Base-by-base conservation (phyloP, 2,113 vertebrate genomes). In the Dicerorhinus sumatrensis region DNA sequence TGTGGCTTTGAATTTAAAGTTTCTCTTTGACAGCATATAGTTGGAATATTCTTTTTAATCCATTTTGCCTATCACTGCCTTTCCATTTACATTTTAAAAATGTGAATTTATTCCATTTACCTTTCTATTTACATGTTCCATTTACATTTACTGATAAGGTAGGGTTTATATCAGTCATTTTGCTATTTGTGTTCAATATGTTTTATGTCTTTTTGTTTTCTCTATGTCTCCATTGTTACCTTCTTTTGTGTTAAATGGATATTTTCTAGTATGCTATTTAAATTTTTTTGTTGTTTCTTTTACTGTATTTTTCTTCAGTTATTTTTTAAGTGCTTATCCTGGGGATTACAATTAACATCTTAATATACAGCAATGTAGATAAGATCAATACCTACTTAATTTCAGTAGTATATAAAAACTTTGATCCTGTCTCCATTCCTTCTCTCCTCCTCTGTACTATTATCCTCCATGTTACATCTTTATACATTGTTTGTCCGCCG, bases 61-160 rank as follows among this genome's bases (percentile, higher is more conserved):
- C 31, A 75, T 84, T 87, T 79, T 96, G 8, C 48, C 7, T 31
- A 9, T 67, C 36, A 88, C 23, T 92, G 12, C 46, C 21, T 82
- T 65, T 75, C 36, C 48, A 48, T 48, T 48, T 48, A 9, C 48
- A 48, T 48, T 48, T 48, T 11, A 48, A 10, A 48, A 48, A 48
- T 48, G 48, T 48, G 11, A 48, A 11, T 48, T 48, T 48, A 48
- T 48, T 48, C 48, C 48, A 48, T 48, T 48, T 48, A 48, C 48
- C 11, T 48, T 48, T 48, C 48, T 11, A 48, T 48, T 48, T 48
- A 48, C 48, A 48, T 48, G 48, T 48, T 48, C 48, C 25, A 42
- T 72, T 92, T 92, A 29, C 31, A 80, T 90, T 67, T 95, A 90
- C 81, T 79, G 18, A 48, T 73, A 63, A 81, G 18, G 17, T 92